A percentile compares a stretch with the other conserved stretches of the same genome.
Conservation (phyloP, 2,113 vertebrate species). For the Sceloporus undulatus region DNA sequence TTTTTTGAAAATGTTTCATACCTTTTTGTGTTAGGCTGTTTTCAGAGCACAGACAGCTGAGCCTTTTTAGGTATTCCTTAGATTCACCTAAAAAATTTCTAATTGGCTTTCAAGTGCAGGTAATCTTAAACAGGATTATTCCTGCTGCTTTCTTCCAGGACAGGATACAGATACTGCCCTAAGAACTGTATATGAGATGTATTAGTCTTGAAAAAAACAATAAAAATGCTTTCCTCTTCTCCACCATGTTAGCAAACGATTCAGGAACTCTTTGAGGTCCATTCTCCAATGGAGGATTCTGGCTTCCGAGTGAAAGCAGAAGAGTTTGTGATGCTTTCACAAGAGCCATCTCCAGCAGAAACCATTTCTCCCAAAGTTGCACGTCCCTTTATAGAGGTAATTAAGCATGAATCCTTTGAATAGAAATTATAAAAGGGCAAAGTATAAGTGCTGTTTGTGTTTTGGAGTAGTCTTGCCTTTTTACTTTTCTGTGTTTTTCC, state of each 20-base stretch:
- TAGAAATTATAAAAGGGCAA: not conserved
- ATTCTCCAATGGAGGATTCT: slow-evolving; percentile 87
- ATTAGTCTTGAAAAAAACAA: not conserved
- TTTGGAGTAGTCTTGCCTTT: not conserved
- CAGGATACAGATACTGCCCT: not conserved
- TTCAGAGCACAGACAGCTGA: not conserved
- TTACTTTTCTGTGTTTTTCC: not conserved
- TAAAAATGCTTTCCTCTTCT: not conserved
- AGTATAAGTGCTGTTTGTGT: not conserved
- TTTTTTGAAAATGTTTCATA: not conserved
- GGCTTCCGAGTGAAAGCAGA: slow-evolving; percentile 86
- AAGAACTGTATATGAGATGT: not conserved
- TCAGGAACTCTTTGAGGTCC: slow-evolving; percentile 94
- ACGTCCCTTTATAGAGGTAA: slow-evolving; percentile 89
- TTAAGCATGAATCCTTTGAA: not conserved
- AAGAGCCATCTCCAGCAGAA: slow-evolving; percentile 90
- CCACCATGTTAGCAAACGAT: slow-evolving; percentile 85
- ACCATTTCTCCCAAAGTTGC: slow-evolving; percentile 91
- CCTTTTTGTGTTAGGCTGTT: not conserved
- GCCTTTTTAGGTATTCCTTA: not conserved
- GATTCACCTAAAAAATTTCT: not conserved
- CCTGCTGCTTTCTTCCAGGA: not conserved
- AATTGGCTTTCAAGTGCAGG: not conserved
- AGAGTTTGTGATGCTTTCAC: slow-evolving; percentile 93
- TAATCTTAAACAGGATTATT: not conserved